Conservation (phyloP, 2,113 vertebrate species). For the Actinemys pallida region DNA sequence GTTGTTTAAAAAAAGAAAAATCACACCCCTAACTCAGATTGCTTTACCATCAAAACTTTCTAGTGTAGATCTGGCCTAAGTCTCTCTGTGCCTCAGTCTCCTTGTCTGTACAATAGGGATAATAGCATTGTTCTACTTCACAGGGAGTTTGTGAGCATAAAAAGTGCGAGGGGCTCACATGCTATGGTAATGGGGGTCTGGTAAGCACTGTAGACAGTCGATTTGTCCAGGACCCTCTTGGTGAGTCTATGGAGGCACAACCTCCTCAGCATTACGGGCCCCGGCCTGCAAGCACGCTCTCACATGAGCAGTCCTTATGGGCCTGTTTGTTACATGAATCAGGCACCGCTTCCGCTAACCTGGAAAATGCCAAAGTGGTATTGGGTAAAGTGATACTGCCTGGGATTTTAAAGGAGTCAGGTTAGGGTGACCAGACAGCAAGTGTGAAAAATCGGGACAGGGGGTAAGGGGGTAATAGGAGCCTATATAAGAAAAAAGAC, state of each 20-base stretch:
- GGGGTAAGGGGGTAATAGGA: too few relatives aligned
- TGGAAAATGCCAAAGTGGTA: background rate
- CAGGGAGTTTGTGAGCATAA: background rate
- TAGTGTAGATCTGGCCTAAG: background rate
- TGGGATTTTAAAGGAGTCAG: background rate
- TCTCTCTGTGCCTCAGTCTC: too few relatives aligned
- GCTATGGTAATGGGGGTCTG: background rate
- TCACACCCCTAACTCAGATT: background rate
- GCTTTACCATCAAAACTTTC: background rate
- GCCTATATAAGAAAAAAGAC: too few relatives aligned
- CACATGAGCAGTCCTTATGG: background rate
- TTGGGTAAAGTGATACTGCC: background rate
- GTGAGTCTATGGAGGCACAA: background rate
- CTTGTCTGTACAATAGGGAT: background rate
- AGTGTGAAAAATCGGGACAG: too few relatives aligned
- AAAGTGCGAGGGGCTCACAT: background rate
- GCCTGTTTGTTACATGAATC: background rate
- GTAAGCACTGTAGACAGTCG: background rate
- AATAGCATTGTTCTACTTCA: background rate
- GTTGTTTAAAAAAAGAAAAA: background rate
- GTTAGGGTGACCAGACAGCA: too few relatives aligned
- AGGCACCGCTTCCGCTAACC: background rate
- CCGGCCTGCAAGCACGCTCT: background rate
- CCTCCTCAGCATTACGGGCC: background rate
- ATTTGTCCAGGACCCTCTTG: background rate